Base-by-base conservation (phyloP, 2,113 vertebrate species). In the Prietella phreatophila region DNA sequence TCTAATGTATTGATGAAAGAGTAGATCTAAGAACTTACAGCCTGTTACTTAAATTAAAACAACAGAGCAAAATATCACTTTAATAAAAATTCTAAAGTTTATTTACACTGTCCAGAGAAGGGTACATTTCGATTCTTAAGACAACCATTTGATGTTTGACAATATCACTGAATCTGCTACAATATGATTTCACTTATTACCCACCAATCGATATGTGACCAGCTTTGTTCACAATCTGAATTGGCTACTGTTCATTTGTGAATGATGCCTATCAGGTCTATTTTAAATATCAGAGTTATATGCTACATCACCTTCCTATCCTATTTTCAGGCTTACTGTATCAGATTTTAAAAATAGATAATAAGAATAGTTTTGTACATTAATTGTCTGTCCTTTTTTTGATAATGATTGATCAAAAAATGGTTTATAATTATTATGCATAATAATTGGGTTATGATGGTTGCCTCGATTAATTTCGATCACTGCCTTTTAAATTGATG, bases 1-100 rank as follows among this genome's bases (percentile, higher is more conserved):
- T 76, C 20, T 56, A 82, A 56, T 17, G 15, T 76, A 86, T 58
- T 84, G 60, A 50, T 85, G 73, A 84, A 63, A 86, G 60, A 90
- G 53, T 39, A 58, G 14, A 42, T 71, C 82, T 67, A 56, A 30
- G 1, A 75, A 85, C 36, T 55, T 56, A 39, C 20, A 56, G 47
- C 47, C 42, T 67, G 30, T n/a, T 76, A 25, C 30, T 81, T 65
- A 50, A 36, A 25, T 67, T 27, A 80, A 80, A 14, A 4, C 58
- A 86, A 79, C 39, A 5, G 25, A n/a, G 1, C 56, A 56, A 20
- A 80, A 55, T 17, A 2, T 53, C 14, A 19, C 13, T 8, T 50
- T 78, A 50, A 50, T 27, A n/a, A n/a, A 79, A 79, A 20, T 8
- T 20, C 14, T 71, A 1, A 15, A 10, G 33, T 73, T 73, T 42